Percentiles rank a stretch among this genome's conserved stretches.
These are phyloP conservation scores for Hemistola chrysoprasaria DNA, from an alignment of 2,888 invertebrate species.

Conservation along the genomic window DNA sequence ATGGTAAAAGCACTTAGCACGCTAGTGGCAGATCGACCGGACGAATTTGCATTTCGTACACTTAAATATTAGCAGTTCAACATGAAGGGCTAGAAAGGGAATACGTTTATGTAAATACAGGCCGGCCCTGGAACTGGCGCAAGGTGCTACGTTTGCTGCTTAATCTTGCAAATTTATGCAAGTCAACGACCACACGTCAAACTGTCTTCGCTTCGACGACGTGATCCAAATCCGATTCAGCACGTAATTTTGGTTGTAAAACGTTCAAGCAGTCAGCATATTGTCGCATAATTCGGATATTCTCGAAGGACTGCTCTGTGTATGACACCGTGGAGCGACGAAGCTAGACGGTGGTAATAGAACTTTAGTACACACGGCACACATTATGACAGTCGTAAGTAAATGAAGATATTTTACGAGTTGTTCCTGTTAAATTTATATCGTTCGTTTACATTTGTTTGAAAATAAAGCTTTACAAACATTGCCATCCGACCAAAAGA, in stretches of 20 bases:
- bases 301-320: slow-evolving; percentile 15
- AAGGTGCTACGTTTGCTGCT: slow-evolving; percentile 49
- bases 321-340: slow-evolving; percentile 18
- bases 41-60: slow-evolving; percentile 16
- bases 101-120: slow-evolving; percentile 70
- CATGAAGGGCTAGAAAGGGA: slow-evolving; percentile 45
- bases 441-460: too few relatives aligned
- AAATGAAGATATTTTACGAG: too few relatives aligned
- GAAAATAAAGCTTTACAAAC: too few relatives aligned
- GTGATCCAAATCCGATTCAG: slow-evolving; percentile 78
- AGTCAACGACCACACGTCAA: slow-evolving; percentile 75
- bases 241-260: slow-evolving; percentile 73
- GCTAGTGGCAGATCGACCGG: slow-evolving; percentile 5
- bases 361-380: neutral
- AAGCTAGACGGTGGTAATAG: too few relatives aligned
- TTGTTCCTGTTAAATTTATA: too few relatives aligned
- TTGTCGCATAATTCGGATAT: slow-evolving; percentile 66
- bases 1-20: slow-evolving; percentile 3
- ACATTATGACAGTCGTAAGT: too few relatives aligned
- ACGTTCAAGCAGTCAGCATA: slow-evolving; percentile 74
- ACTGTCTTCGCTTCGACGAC: slow-evolving; percentile 70
- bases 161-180: slow-evolving; percentile 81
- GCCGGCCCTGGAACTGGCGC: slow-evolving; percentile 45
- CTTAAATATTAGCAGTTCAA: slow-evolving; percentile 36
- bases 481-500: too few relatives aligned